Evolutionary conservation across 1,140 invertebrate genomes (phyloP), one percentile per base, ranked within the genome.

Genomic region (Neodiprion lecontei): DNA sequence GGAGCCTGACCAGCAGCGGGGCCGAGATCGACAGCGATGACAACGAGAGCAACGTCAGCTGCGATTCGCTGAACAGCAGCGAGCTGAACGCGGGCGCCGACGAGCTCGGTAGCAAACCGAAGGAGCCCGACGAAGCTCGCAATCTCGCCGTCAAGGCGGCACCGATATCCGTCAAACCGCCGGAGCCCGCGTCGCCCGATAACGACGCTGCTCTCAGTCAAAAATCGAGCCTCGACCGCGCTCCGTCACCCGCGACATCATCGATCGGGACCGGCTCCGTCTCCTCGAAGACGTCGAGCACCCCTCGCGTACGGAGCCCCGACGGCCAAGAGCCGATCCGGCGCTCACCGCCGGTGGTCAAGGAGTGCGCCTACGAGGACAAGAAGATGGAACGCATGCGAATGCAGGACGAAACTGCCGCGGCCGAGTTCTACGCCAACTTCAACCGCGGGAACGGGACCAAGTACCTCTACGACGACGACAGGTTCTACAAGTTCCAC

Each of bases 401-500:
- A 82, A 85, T 89, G 74, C 88, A 90, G 76, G 77, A 85, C 14
- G 89, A 90, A 70, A 85, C n/a, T 21, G 67, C 76, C 0, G 75
- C 53, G 9, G 76, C 75, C n/a, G 79, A 82, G 28, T 75, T 75
- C 49, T 82, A 82, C 47, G 74, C 72, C 5, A 79, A 79, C 73
- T 75, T 87, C 72, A 88, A 90, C 76, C 88, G 84, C 67, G 86
- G 89, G 79, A 89, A 86, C 75, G 88, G 87, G 72, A 87, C 81
- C 10, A 85, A 84, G 70, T 91, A 90, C 77, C 77, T 89, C 67
- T 94, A 93, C 77, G 93, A 94, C 79, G 90, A 93, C 72, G 94
- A 96, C 87, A 92, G 92, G 83, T 95, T 91, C 84, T 95, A 94
- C 80, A 92, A 93, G 80, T 96, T 96, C 80, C 95, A 96, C 85